Conservation (phyloP, 1,140 invertebrate genomes). For the Zophobas morio region DNA sequence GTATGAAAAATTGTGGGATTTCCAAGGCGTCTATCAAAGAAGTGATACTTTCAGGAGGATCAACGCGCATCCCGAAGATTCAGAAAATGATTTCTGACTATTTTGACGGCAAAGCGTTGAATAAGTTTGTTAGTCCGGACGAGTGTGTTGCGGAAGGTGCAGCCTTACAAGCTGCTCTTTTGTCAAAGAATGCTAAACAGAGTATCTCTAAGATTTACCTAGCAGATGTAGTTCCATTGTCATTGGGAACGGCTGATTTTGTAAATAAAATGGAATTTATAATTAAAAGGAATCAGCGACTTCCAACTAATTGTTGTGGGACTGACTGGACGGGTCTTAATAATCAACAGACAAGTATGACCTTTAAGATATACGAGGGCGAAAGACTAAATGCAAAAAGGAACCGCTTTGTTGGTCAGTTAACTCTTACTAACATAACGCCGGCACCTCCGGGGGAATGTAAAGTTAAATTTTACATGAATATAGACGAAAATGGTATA, state of each 20-base stretch:
- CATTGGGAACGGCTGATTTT: slow-evolving; percentile 32
- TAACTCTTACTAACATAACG: slow-evolving; percentile 26
- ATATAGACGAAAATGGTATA: slow-evolving; percentile 53
- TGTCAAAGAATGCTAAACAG: slow-evolving; percentile 17
- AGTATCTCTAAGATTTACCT: slow-evolving; percentile 41
- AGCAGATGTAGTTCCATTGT: slow-evolving; percentile 51
- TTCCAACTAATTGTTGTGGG: slow-evolving; percentile 35
- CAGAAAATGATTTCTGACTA: slow-evolving; percentile 66
- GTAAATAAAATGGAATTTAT: slow-evolving; percentile 31
- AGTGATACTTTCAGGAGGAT: slow-evolving; percentile 76
- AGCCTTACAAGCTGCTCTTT: slow-evolving; percentile 47
- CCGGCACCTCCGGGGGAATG: slow-evolving; percentile 35
- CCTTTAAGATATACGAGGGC: slow-evolving; percentile 53
- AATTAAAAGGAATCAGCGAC: slow-evolving; percentile 44
- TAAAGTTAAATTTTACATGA: slow-evolving; percentile 33
- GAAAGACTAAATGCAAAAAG: slow-evolving; percentile 49
- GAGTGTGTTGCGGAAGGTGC: slow-evolving; percentile 59
- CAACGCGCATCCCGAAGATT: slow-evolving; percentile 76
- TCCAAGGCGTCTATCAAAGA: slow-evolving; percentile 69
- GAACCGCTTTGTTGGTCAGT: slow-evolving; percentile 34
- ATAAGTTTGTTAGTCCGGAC: slow-evolving; percentile 65
- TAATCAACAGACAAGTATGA: slow-evolving; percentile 23
- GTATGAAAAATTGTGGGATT: slow-evolving; percentile 35
- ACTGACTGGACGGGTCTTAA: not conserved
- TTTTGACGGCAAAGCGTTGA: slow-evolving; percentile 66